Base-by-base conservation (phyloP, 2,113 vertebrate genomes). In the Petroica traversi region DNA sequence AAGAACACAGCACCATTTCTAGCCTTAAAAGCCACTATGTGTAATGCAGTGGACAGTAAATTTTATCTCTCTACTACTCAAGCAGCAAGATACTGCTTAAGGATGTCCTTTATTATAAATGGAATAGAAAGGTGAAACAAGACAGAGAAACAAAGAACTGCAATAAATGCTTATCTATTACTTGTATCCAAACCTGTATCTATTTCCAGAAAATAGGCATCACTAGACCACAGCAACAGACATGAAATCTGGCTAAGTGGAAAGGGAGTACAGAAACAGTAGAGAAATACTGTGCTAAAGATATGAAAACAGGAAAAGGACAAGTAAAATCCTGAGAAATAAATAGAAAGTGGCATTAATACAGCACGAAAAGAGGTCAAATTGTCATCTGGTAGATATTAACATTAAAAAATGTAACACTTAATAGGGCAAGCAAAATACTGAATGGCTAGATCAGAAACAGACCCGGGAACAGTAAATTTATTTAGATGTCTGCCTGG, bases 141-240 rank as follows among this genome's bases (percentile, higher is more conserved):
- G 46, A 88, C 40, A 83, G 64, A 93, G 51, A 76, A 68, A 38
- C 19, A 43, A 85, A 69, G n/a, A 31, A 83, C 8, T 9, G 8
- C 13, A 45, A n/a, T 67, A 82, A 92, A 73, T n/a, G 36, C 22
- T 76, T 74, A 54, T 62, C 77, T 66, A 58, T 48, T 90, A 78
- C 74, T 82, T 75, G 34, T 20, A 67, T 24, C 40, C n/a, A 92
- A 92, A 82, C 1, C 4, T 31, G 2, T 57, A 74, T 67, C 61
- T 82, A 67, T 45, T 92, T 89, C 62, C 82, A 94, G 71, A 43
- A 88, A 92, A 57, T 0, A 75, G 40, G 75, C 85, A 93, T 88
- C 12, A 25, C 36, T 68, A 83, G 49, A 83, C 54, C 22, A 64
- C 25, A 66, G 80, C 72, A 95, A 66, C 12, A 41, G 63, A 64